phyloP scores from a whole-genome alignment of 2,888 invertebrate genomes.

The Andrena camellia region DNA sequence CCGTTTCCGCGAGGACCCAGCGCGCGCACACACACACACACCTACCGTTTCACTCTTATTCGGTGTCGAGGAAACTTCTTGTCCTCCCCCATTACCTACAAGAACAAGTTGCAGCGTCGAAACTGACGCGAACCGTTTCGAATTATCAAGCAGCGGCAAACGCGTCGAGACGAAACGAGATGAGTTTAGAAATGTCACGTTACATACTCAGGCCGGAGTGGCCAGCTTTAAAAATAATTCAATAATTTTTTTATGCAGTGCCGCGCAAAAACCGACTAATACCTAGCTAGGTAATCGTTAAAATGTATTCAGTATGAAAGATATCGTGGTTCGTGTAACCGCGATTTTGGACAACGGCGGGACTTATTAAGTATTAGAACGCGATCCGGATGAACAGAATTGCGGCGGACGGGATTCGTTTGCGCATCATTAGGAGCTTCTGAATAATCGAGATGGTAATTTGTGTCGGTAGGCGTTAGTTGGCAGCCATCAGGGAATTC shows the following conservation, averaged over 20 bases:
- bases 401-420: constrained; percentile 10
- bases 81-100: background rate
- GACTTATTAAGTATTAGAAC: constrained; percentile 17
- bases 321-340: background rate
- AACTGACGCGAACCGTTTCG: background rate
- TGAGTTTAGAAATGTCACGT: background rate
- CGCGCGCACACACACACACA: background rate
- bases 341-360: constrained; percentile 7
- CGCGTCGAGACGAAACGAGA: no score
- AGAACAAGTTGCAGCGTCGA: background rate
- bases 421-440: background rate
- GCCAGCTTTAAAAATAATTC: no score
- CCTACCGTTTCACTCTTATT: constrained; percentile 3
- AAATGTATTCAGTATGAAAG: background rate
- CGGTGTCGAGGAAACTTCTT: background rate
- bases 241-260: background rate
- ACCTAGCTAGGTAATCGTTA: background rate
- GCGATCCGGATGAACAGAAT: background rate
- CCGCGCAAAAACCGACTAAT: background rate
- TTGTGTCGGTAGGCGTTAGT: background rate
- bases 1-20: constrained; percentile 1
- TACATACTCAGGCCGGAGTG: background rate
- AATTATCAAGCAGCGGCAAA: background rate
- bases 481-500: background rate
- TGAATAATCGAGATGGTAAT: constrained; percentile 24